Evolutionary conservation across 2,797 vertebrate genomes (phyloP).

Genomic region (Botia almorhae): DNA sequence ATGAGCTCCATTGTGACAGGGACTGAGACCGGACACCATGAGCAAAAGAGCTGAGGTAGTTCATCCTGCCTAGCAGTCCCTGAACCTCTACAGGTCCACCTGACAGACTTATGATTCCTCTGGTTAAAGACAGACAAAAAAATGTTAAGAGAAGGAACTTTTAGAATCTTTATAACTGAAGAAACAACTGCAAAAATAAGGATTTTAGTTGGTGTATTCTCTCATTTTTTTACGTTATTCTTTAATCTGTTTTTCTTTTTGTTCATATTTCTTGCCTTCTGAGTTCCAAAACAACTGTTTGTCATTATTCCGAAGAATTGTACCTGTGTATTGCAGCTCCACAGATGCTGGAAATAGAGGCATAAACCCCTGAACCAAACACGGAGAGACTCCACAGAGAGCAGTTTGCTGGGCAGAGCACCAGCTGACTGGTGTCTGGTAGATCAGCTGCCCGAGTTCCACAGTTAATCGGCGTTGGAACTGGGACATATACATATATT

Average conservation of each 20-base stretch:
- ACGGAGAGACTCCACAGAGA: conserved; percentile 78
- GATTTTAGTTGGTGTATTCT: neutral
- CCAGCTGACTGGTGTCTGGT: conserved; percentile 72
- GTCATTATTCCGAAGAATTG: neutral
- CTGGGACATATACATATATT: conserved; percentile 53
- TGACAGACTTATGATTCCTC: conserved; percentile 79
- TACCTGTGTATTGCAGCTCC: conserved; percentile 92
- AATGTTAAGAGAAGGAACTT: neutral
- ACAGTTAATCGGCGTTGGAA: conserved; percentile 77
- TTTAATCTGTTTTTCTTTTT: neutral
- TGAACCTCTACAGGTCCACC: conserved; percentile 85
- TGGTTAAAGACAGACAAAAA: conserved; percentile 58
- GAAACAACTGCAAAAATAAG: neutral
- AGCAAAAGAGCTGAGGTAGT: conserved; percentile 82
- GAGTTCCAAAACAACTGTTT: neutral
- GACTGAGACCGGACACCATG: conserved; percentile 88
- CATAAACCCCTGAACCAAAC: conserved; percentile 88
- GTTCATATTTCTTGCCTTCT: neutral
- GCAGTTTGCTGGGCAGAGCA: conserved; percentile 88
- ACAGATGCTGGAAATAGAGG: conserved; percentile 89
- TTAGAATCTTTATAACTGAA: too few species aligned
- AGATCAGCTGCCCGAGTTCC: conserved; percentile 87
- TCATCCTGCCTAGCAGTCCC: conserved; percentile 81
- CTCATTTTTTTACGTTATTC: neutral
- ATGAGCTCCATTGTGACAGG: conserved; percentile 84